Evolutionary conservation across 1,140 invertebrate genomes (phyloP).

Genomic region (Drosophila elegans): DNA sequence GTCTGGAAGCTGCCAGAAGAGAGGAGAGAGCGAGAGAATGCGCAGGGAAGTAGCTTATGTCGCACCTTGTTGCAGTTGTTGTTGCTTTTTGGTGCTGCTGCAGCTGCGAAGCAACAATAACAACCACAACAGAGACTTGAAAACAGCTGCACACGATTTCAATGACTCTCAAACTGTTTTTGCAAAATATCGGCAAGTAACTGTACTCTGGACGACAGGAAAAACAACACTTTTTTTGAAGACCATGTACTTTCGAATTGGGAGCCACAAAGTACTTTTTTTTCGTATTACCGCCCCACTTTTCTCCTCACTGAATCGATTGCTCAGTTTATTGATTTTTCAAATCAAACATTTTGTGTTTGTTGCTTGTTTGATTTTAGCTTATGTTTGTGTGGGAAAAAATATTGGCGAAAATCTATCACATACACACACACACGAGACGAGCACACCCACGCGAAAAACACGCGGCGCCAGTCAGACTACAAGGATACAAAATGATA

Average conservation of each 20-base stretch:
- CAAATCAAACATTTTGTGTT: constrained; percentile 29
- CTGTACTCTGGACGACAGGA: constrained; percentile 33
- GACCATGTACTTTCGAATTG: constrained; percentile 1
- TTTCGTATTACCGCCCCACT: not conserved
- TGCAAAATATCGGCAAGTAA: constrained; percentile 36
- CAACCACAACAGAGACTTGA: constrained; percentile 60
- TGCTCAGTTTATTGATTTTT: constrained; percentile 68
- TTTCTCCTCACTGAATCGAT: constrained; percentile 12
- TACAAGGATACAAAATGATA: constrained; percentile 70
- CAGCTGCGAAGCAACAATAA: constrained; percentile 69
- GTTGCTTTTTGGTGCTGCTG: constrained; percentile 31
- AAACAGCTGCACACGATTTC: constrained; percentile 70
- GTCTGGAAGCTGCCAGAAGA: constrained; percentile 49
- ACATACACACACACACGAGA: constrained; percentile 17
- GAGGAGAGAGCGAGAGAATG: constrained; percentile 15
- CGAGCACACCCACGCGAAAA: constrained; percentile 52
- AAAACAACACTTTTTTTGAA: constrained; percentile 1
- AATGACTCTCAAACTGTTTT: constrained; percentile 56
- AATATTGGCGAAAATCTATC: constrained; percentile 37
- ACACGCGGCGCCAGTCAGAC: constrained; percentile 79
- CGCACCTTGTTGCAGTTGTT: constrained; percentile 8
- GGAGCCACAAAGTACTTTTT: not conserved
- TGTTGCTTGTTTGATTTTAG: constrained; percentile 12
- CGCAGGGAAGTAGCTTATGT: constrained; percentile 22
- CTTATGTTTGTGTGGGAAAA: not conserved